phyloP scores from a whole-genome alignment of 2,888 invertebrate genomes.

The Andrena bucephala region DNA sequence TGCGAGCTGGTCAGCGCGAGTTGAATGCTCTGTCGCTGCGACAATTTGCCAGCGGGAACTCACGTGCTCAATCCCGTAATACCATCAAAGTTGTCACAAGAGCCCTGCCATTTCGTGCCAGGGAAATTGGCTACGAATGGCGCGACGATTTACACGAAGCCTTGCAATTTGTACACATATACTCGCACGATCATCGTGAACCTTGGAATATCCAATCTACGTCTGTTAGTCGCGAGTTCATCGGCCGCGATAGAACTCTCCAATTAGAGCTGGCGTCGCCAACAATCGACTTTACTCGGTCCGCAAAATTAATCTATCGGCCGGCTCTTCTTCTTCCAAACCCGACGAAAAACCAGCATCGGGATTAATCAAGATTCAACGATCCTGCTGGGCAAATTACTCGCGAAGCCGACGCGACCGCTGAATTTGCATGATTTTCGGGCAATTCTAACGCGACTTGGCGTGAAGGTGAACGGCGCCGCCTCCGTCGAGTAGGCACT shows the following conservation, averaged over 20 bases:
- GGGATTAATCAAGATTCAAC: neutral
- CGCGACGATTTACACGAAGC: slow-evolving; percentile 59
- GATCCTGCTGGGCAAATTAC: neutral
- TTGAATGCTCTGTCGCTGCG: neutral
- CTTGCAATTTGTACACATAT: slow-evolving; percentile 43
- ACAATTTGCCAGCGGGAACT: slow-evolving; percentile 7
- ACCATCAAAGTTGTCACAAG: slow-evolving; percentile 45
- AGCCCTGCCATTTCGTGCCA: slow-evolving; percentile 54
- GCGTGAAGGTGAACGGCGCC: neutral
- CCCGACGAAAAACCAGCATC: neutral
- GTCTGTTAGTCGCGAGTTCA: slow-evolving; percentile 27
- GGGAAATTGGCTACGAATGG: slow-evolving; percentile 61
- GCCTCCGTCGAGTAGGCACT: neutral
- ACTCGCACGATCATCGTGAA: slow-evolving; percentile 10
- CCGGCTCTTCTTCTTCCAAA: neutral
- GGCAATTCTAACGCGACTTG: neutral
- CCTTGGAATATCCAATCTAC: slow-evolving; percentile 44
- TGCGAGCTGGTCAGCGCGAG: neutral
- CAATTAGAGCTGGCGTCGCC: slow-evolving; percentile 6
- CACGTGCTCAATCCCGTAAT: neutral
- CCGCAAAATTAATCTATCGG: slow-evolving; percentile 5
- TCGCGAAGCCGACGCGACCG: neutral
- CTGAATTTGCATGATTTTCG: neutral
- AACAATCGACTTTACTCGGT: neutral
- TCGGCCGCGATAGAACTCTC: slow-evolving; percentile 13